Evolutionary conservation across 2,113 vertebrate genomes (phyloP).

Genomic region (Amblyopsis rosae): DNA sequence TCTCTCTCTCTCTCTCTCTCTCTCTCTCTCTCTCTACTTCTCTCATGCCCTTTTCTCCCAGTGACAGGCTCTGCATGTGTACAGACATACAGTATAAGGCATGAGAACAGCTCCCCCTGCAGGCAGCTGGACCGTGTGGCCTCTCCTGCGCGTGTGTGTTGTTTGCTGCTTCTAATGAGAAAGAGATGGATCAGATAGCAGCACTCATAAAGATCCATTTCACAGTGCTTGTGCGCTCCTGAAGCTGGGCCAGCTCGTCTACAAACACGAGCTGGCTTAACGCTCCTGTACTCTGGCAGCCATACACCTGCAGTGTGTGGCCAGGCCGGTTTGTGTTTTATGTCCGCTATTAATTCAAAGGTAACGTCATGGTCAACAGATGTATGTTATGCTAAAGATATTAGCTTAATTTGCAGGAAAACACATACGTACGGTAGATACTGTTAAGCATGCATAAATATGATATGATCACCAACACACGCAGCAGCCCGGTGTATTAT

Average conservation of each 20-base stretch:
- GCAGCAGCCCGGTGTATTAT: no score
- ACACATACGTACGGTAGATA: no score
- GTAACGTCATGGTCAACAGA: neutral
- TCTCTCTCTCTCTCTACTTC: conserved; percentile 2
- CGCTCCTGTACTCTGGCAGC: conserved; percentile 20
- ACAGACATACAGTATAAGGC: neutral
- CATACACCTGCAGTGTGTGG: conserved; percentile 25
- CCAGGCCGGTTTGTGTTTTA: conserved; percentile 29
- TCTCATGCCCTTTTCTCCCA: neutral
- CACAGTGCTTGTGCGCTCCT: conserved; percentile 44
- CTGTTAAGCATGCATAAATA: no score
- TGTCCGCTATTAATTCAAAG: conserved; percentile 38
- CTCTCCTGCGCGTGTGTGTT: conserved; percentile 17
- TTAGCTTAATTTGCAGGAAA: no score
- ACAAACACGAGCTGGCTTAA: conserved; percentile 9
- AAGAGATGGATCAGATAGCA: conserved; percentile 41
- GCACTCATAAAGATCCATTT: conserved; percentile 51
- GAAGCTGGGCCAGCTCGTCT: conserved; percentile 26
- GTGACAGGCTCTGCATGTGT: neutral
- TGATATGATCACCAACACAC: no score
- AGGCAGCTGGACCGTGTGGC: conserved; percentile 28
- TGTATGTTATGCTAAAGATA: conserved; percentile 7
- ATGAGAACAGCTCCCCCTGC: conserved; percentile 62
- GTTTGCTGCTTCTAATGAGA: conserved; percentile 13
- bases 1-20: neutral